These are phyloP conservation scores for Luperina testacea DNA, from an alignment of 2,888 invertebrate species.

Conservation along the genomic window DNA sequence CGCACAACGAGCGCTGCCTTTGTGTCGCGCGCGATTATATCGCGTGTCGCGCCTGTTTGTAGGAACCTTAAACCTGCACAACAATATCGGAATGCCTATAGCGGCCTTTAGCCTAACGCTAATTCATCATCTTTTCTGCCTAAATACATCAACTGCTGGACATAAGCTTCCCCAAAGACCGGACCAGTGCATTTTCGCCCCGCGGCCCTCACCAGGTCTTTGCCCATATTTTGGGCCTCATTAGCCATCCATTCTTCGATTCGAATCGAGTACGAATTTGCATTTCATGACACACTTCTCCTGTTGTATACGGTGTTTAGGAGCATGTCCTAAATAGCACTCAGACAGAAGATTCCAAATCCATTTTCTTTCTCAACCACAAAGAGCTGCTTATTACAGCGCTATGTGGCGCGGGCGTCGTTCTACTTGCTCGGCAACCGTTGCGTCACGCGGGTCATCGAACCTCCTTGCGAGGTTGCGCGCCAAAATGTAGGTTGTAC, in stretches of 20 bases:
- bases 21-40: too few relatives aligned
- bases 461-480: slow-evolving; percentile 71
- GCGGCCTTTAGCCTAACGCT: too few relatives aligned
- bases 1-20: too few relatives aligned
- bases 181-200: not conserved
- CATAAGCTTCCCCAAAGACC: not conserved
- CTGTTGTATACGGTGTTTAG: not conserved
- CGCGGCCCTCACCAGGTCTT: too few relatives aligned
- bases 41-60: too few relatives aligned
- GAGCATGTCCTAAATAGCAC: not conserved
- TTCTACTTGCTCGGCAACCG: slow-evolving; percentile 74
- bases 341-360: slow-evolving; percentile 25
- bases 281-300: not conserved
- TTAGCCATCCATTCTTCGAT: not conserved
- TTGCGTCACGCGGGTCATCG: slow-evolving; percentile 78
- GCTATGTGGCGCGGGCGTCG: slow-evolving; percentile 69
- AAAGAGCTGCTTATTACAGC: slow-evolving; percentile 32
- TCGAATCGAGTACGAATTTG: too few relatives aligned
- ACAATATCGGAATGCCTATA: too few relatives aligned
- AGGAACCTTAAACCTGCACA: too few relatives aligned
- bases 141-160: not conserved
- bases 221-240: too few relatives aligned
- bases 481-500: slow-evolving; percentile 65
- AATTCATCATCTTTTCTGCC: not conserved
- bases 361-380: slow-evolving; percentile 32